Conservation (phyloP, 2,888 invertebrate genomes). For the Anthophora plumipes region DNA sequence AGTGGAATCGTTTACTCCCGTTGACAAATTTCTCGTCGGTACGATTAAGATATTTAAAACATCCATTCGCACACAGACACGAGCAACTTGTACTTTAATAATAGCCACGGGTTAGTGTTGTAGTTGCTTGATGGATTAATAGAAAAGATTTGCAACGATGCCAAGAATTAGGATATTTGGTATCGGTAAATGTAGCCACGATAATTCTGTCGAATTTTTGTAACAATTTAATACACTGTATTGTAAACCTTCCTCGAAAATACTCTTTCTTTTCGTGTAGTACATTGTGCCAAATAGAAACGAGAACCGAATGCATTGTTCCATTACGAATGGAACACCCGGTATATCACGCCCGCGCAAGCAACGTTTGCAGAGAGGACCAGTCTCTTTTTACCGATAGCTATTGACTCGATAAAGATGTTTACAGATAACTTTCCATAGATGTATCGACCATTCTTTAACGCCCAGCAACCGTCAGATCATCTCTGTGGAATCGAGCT, state of each 20-base stretch:
- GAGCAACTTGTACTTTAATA: slow-evolving; percentile 32
- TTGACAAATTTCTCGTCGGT: slow-evolving; percentile 15
- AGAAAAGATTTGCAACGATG: background rate
- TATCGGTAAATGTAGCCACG: background rate
- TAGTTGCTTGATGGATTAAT: background rate
- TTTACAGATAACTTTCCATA: slow-evolving; percentile 44
- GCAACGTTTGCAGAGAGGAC: slow-evolving; percentile 2
- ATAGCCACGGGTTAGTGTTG: slow-evolving; percentile 29
- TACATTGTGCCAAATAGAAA: no score
- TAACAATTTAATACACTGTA: no score
- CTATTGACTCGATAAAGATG: slow-evolving; percentile 42
- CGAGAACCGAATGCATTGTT: no score
- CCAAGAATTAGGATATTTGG: background rate
- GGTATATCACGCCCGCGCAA: slow-evolving; percentile 17
- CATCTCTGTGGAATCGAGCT: slow-evolving; percentile 40
- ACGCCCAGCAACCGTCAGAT: slow-evolving; percentile 57
- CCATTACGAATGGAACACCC: no score
- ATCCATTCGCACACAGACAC: slow-evolving; percentile 16
- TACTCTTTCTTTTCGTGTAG: no score
- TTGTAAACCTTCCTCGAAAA: no score
- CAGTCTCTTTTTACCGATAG: slow-evolving; percentile 27
- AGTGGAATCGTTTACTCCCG: no score
- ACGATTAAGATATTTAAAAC: slow-evolving; percentile 31
- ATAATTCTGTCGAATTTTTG: background rate
- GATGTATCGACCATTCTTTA: slow-evolving; percentile 56